Base-by-base conservation (phyloP, 2,888 invertebrate species). In the Unio delphinus region DNA sequence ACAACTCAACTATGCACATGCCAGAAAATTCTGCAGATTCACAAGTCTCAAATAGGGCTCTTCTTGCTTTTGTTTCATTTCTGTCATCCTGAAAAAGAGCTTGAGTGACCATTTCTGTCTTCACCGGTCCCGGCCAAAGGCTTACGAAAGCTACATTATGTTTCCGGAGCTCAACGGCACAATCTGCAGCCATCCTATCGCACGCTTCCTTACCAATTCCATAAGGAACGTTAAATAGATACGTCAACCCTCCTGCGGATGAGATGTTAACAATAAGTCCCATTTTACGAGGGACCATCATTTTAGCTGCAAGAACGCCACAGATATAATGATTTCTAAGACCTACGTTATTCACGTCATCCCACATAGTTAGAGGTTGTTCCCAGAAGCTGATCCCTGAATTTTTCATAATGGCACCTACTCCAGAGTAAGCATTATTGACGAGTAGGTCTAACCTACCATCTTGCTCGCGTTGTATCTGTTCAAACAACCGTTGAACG, bases 241-340 rank as follows among this genome's bases (percentile, higher is more conserved):
- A 91, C 26, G 71, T 75, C 6, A 90, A 83, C 15, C 91, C 91
- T 18, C 91, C 91, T 28, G 79, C 74, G 0, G 90, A 90, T 11
- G 90, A 90, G 8, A 91, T 80, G 75, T 90, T 90, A 5, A 91
- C 88, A 64, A 91, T 91, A n/a, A 91, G 80, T 7, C 91, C 91
- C 6, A 73, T 67, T 62, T 84, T 85, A 59, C 82, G 76, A n/a
- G 83, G 81, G 1, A 89, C 87, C 91, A 91, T 91, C 73, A 91
- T 76, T 60, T 87, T 75, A 4, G 90, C 84, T 6, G 90, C 91
- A 66, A 87, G 85, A 5, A 89, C 87, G 20, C 89, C 72, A 74
- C 91, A 91, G 59, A 89, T 81, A 77, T 91, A 91, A 74, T 91
- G 90, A 72, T 90, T 90, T 61, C 89, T 87, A 28, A 91, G 83